A percentile compares a stretch with the other conserved stretches of the same genome.
These are phyloP conservation scores for Campoplex nolae DNA, from an alignment of 2,888 invertebrate genomes.

Conservation along the genomic window DNA sequence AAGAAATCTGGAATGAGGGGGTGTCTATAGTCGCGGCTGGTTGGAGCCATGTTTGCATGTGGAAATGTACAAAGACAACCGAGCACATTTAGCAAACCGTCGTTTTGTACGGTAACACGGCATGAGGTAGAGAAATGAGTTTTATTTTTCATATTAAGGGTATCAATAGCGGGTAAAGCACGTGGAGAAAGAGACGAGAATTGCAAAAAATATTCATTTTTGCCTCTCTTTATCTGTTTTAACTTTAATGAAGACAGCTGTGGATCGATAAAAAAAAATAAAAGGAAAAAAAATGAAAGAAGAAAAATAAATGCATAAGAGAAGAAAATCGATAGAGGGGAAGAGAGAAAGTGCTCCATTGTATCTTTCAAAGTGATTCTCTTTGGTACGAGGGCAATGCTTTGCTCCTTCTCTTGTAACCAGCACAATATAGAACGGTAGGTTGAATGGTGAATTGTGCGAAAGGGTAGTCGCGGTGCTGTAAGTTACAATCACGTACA, in stretches of 20 bases:
- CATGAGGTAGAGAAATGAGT: neutral
- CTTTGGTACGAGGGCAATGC: slow-evolving; percentile 56
- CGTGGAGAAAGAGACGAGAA: neutral
- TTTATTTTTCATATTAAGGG: neutral
- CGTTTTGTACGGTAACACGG: neutral
- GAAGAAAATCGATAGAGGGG: slow-evolving; percentile 2
- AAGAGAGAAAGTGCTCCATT: neutral
- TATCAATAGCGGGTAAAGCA: neutral
- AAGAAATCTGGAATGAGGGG: neutral
- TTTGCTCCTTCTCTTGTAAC: slow-evolving; percentile 43
- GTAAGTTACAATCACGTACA: slow-evolving; percentile 78
- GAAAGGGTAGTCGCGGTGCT: slow-evolving; percentile 62
- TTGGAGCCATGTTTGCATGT: slow-evolving; percentile 3
- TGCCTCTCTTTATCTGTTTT: neutral
- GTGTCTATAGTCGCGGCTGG: neutral
- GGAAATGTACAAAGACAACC: neutral
- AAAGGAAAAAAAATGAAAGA: slow-evolving; percentile 5
- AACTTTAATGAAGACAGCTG: neutral
- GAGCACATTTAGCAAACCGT: neutral
- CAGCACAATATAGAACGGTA: slow-evolving; percentile 39
- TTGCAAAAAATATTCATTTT: neutral
- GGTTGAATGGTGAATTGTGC: slow-evolving; percentile 35
- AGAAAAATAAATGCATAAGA: slow-evolving; percentile 40
- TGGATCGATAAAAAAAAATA: neutral
- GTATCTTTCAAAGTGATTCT: slow-evolving; percentile 26